A percentile compares a stretch with the other conserved stretches of the same genome.
Conservation (phyloP, 2,888 invertebrate genomes). For the Drosophila pseudotakahashii region DNA sequence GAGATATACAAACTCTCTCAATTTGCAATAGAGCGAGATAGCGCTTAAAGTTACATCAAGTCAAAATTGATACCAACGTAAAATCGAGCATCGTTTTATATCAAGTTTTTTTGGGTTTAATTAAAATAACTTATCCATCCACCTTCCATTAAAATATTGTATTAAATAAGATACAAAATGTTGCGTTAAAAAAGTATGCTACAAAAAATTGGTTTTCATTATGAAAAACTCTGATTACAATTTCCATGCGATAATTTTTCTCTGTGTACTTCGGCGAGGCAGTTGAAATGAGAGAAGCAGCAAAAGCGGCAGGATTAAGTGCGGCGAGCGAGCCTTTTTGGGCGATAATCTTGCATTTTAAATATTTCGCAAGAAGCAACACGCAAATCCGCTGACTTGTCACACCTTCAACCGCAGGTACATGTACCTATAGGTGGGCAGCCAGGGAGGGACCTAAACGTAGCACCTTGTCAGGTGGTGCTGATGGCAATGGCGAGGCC, state of each 20-base stretch:
- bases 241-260: neutral
- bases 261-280: conserved; percentile 1
- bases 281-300: conserved; percentile 37
- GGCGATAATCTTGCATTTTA: conserved; percentile 76
- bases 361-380: conserved; percentile 75
- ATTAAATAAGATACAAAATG: no score
- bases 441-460: conserved; percentile 37
- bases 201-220: neutral
- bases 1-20: no score
- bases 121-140: no score
- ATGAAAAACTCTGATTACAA: neutral
- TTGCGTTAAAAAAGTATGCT: no score
- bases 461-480: conserved; percentile 45
- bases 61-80: no score
- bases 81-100: no score
- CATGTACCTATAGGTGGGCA: conserved; percentile 10
- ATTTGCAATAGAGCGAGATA: no score
- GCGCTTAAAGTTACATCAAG: no score
- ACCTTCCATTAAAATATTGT: no score
- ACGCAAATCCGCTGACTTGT: conserved; percentile 80
- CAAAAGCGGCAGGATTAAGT: conserved; percentile 68
- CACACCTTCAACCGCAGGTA: conserved; percentile 73
- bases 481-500: conserved; percentile 18
- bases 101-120: no score
- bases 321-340: conserved; percentile 58